phyloP scores from a whole-genome alignment of 2,113 vertebrate species.

The Fregata magnificens region DNA sequence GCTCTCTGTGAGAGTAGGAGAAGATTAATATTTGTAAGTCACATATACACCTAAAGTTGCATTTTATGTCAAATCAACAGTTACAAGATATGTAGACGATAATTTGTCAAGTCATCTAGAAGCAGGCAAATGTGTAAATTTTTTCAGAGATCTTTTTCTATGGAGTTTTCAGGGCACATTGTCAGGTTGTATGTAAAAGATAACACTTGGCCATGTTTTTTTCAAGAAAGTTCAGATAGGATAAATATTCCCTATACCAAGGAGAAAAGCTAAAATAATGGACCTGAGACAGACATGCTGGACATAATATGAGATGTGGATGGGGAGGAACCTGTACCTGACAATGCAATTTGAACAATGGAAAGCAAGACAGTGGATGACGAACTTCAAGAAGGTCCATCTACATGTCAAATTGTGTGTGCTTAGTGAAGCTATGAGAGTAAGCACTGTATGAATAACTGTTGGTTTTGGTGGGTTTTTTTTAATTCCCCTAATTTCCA shows the following conservation, averaged over 20 bases:
- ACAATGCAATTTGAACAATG: background rate
- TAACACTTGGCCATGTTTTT: background rate
- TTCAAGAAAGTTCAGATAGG: background rate
- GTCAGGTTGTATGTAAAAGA: background rate
- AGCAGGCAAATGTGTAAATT: background rate
- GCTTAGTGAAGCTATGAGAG: background rate
- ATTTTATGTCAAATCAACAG: background rate
- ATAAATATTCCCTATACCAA: background rate
- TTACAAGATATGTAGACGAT: background rate
- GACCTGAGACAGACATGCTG: background rate
- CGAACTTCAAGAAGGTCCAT: fast-evolving
- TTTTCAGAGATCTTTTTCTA: background rate
- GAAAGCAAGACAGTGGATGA: background rate
- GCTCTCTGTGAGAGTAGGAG: background rate
- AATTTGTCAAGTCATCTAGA: background rate
- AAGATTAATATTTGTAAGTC: background rate
- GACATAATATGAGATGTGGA: background rate
- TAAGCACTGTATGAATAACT: background rate
- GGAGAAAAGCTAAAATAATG: background rate
- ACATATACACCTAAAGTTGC: background rate
- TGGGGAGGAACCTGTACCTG: background rate
- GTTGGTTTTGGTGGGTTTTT: background rate
- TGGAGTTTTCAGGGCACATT: background rate
- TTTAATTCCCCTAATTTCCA: background rate
- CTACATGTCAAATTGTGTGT: background rate